phyloP scores from a whole-genome alignment of 2,113 vertebrate species.

The Nesospiza acunhae region DNA sequence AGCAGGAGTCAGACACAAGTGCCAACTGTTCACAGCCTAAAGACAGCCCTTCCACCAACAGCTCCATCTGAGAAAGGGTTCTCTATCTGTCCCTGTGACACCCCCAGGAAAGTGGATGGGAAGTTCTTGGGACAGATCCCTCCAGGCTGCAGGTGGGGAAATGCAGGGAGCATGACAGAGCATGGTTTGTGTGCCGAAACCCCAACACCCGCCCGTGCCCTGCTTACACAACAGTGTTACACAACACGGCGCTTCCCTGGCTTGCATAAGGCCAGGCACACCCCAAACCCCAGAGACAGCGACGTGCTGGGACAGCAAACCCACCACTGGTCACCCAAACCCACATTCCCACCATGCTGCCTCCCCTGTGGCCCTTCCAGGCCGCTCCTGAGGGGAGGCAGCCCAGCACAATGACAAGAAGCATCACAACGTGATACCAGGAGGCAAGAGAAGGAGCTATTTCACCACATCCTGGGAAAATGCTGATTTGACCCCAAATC shows the following conservation, averaged over 20 bases:
- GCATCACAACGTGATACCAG: rapidly evolving
- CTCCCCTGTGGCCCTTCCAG: neutral
- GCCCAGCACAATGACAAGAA: neutral
- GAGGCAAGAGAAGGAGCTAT: neutral
- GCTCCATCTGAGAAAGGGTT: rapidly evolving
- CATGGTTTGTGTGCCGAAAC: neutral
- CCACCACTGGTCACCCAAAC: neutral
- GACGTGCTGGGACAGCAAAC: neutral
- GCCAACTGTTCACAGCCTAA: neutral
- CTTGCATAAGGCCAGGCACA: neutral
- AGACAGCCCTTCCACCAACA: neutral
- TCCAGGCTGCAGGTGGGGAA: neutral
- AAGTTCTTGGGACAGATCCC: neutral
- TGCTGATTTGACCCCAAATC: neutral
- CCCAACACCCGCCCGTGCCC: neutral
- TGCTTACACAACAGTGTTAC: slow-evolving; percentile 41
- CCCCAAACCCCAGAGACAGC: neutral
- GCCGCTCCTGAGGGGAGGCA: neutral
- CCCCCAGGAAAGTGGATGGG: rapidly evolving
- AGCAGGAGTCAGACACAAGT: neutral
- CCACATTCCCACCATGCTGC: rapidly evolving
- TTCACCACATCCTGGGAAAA: neutral
- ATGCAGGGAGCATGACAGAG: neutral
- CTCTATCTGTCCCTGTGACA: neutral
- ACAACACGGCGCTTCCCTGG: neutral